phyloP scores from a whole-genome alignment of 2,113 vertebrate species.

The Brachyistius frenatus region DNA sequence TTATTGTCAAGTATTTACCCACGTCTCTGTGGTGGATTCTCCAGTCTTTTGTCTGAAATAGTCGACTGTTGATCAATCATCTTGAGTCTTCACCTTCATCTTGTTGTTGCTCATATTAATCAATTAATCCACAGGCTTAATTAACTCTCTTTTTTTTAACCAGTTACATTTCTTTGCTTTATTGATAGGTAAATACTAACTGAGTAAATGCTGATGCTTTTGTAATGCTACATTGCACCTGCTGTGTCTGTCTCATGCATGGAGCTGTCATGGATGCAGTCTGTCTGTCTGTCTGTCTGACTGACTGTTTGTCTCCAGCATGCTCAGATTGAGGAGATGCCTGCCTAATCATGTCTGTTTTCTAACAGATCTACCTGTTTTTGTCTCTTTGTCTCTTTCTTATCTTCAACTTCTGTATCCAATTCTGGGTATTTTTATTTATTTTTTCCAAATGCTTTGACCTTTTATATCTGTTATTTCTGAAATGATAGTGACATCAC shows the following conservation, averaged over 20 bases:
- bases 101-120: constrained; percentile 38
- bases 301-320: constrained; percentile 68
- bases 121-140: constrained; percentile 58
- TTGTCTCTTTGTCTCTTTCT: constrained; percentile 82
- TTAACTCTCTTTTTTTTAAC: constrained; percentile 15
- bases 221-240: constrained; percentile 62
- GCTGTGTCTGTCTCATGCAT: constrained; percentile 64
- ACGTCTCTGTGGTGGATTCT: constrained; percentile 16
- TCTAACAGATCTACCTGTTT: constrained; percentile 81
- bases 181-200: constrained; percentile 13
- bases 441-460: constrained; percentile 45
- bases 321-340: constrained; percentile 69
- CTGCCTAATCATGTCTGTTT: constrained; percentile 77
- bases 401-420: constrained; percentile 79
- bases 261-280: constrained; percentile 54
- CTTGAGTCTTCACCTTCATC: constrained; percentile 47
- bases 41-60: constrained; percentile 34
- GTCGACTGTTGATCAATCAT: constrained; percentile 23
- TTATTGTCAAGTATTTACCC: constrained; percentile 59
- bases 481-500: constrained; percentile 45
- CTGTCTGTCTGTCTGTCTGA: constrained; percentile 21
- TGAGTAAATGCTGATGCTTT: constrained; percentile 22
- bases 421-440: constrained; percentile 73
- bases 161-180: neutral
- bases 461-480: constrained; percentile 47